phyloP scores from a whole-genome alignment of 2,888 invertebrate species.

The Leistus spinibarbis region DNA sequence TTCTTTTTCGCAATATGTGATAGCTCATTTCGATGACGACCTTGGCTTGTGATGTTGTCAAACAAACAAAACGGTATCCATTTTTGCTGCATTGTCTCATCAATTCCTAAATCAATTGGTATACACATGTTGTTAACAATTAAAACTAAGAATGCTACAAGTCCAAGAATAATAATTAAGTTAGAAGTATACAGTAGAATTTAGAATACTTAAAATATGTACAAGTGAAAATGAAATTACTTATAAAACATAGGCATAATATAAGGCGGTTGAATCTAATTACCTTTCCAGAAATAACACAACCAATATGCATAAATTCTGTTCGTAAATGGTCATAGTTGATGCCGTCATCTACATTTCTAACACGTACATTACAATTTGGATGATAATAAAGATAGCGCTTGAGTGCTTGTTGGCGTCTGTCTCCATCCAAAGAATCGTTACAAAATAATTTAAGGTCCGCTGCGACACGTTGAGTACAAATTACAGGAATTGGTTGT shows the following conservation, averaged over 20 bases:
- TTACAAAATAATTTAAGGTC: conserved; percentile 99
- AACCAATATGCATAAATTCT: conserved; percentile 94
- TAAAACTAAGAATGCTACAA: no score
- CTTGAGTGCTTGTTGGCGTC: conserved; percentile 95
- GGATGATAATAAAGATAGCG: conserved; percentile 86
- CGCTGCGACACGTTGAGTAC: conserved; percentile 99
- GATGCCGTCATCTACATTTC: conserved; percentile 97
- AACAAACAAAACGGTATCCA: conserved; percentile 99
- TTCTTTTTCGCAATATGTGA: conserved; percentile 95
- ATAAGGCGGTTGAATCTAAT: no score
- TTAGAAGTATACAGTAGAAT: no score
- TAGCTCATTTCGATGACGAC: conserved; percentile 99
- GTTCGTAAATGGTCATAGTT: conserved; percentile 95
- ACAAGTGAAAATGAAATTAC: not conserved
- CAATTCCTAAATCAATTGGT: conserved; percentile 76
- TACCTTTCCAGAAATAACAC: conserved; percentile 97
- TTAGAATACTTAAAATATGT: not conserved
- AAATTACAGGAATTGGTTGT: conserved; percentile 99
- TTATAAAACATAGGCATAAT: no score
- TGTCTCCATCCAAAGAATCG: conserved; percentile 93
- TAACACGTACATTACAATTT: conserved; percentile 98
- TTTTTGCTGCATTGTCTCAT: conserved; percentile 91
- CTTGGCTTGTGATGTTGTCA: conserved; percentile 95
- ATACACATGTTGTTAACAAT: no score
- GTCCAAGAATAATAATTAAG: not conserved